Evolutionary conservation across 2,113 vertebrate genomes (phyloP).

Genomic region (Columba janthina): DNA sequence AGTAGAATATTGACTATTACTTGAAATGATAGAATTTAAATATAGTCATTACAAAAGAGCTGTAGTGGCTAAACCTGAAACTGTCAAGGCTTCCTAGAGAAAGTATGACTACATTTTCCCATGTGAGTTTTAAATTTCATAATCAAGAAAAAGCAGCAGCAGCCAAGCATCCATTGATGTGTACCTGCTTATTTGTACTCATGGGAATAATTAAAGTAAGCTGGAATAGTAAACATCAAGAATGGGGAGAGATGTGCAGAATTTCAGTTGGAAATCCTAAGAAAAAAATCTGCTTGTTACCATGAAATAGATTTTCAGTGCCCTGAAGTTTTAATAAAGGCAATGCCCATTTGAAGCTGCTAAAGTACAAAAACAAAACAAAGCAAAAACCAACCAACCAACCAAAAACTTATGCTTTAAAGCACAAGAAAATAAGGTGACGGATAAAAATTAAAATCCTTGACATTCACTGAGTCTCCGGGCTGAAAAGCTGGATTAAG

Average conservation of each 20-base stretch:
- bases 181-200: slow-evolving; percentile 43
- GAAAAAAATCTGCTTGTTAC: slow-evolving; percentile 28
- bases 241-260: background rate
- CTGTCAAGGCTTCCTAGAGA: background rate
- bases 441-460: background rate
- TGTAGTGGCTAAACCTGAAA: background rate
- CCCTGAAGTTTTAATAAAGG: slow-evolving; percentile 27
- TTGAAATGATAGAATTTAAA: background rate
- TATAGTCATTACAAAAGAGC: slow-evolving; percentile 10
- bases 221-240: slow-evolving; percentile 35
- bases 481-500: background rate
- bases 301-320: slow-evolving; percentile 52
- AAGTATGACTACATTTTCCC: slow-evolving; percentile 37
- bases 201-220: slow-evolving; percentile 62
- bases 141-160: slow-evolving; percentile 21
- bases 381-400: too few species aligned
- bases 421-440: background rate
- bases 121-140: slow-evolving; percentile 41
- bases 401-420: background rate
- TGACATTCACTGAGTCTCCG: background rate
- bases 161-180: background rate
- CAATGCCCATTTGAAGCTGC: background rate
- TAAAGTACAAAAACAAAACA: background rate
- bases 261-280: slow-evolving; percentile 49
- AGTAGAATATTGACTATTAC: background rate